Evolutionary conservation across 1,140 invertebrate genomes (phyloP), one percentile per base, ranked within the genome.

Genomic region (Drosophila ambigua): DNA sequence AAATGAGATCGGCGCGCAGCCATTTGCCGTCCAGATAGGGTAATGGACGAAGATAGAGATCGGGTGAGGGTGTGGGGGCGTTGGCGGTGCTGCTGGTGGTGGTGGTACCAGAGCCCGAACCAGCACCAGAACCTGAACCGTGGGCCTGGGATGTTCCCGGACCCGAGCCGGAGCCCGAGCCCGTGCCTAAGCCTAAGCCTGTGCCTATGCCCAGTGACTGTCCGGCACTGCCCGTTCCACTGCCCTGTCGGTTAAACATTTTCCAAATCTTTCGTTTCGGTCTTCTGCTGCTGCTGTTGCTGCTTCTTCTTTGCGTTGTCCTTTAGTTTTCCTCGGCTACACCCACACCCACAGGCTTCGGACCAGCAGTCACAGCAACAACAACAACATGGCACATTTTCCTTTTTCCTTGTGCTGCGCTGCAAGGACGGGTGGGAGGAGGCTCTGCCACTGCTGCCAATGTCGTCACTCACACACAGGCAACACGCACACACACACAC

Each of bases 1-100:
- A 72, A 39, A 91, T 91, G 62, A 92, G 81, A 90, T 92, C 91
- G 46, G 90, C 90, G 35, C 91, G 79, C 64, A 92, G 66, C 91
- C 91, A 92, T 72, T 92, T 92, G 11, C 64, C 59, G 55, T 92
- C 91, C 46, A 92, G 57, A 55, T 77, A 92, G 16, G 89, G 90
- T 31, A 92, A 49, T 5, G 90, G 89, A 31, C 91, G 87, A 59
- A 92, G 62, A 52, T 89, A 88, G 53, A 92, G 79, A 67, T 92
- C 91, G 39, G 69, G 53, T 2, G 77, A 61, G 8, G 62, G 35
- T 4, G 41, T 11, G 46, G 39, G 6, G 31, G 23, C 11, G 11
- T 11, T 13, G 48, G 41, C 28, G 55, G 60, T 24, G 20, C 64
- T 65, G 55, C 20, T 20, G 59, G 57, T 44, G 31, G 45, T 16